Evolutionary conservation across 2,113 vertebrate species (phyloP).

Genomic region (Macquaria australasica): DNA sequence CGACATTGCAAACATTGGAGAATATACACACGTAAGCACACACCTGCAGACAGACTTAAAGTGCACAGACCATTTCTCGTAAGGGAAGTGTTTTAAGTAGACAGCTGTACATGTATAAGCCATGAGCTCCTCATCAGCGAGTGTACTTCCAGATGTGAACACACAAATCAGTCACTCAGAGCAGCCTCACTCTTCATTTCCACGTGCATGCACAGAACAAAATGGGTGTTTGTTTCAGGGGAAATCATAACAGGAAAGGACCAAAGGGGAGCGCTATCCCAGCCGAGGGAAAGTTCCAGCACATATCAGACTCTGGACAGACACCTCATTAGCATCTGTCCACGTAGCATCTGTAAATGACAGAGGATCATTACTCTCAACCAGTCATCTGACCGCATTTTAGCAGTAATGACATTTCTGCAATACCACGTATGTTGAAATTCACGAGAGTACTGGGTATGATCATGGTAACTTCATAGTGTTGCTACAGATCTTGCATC

Average conservation of each 20-base stretch:
- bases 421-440: neutral
- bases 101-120: conserved; percentile 60
- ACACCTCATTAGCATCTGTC: conserved; percentile 69
- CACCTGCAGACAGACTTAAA: conserved; percentile 34
- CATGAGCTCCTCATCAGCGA: conserved; percentile 46
- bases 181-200: conserved; percentile 14
- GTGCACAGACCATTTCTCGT: conserved; percentile 13
- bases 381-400: conserved; percentile 17
- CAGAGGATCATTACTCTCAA: conserved; percentile 20
- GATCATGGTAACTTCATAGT: neutral
- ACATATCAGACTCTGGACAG: conserved; percentile 42
- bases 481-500: conserved; percentile 21
- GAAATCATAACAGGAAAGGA: conserved; percentile 76
- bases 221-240: conserved; percentile 64
- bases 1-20: conserved; percentile 15
- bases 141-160: conserved; percentile 76
- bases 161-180: conserved; percentile 50
- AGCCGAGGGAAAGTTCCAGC: conserved; percentile 46
- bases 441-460: neutral
- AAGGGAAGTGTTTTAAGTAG: conserved; percentile 37
- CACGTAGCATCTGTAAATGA: conserved; percentile 37
- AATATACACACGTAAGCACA: conserved; percentile 23
- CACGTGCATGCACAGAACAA: conserved; percentile 39
- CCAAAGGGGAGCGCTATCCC: conserved; percentile 17
- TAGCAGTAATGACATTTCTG: neutral